Evolutionary conservation across 2,797 vertebrate genomes (phyloP).

Genomic region (Manis pentadactyla): DNA sequence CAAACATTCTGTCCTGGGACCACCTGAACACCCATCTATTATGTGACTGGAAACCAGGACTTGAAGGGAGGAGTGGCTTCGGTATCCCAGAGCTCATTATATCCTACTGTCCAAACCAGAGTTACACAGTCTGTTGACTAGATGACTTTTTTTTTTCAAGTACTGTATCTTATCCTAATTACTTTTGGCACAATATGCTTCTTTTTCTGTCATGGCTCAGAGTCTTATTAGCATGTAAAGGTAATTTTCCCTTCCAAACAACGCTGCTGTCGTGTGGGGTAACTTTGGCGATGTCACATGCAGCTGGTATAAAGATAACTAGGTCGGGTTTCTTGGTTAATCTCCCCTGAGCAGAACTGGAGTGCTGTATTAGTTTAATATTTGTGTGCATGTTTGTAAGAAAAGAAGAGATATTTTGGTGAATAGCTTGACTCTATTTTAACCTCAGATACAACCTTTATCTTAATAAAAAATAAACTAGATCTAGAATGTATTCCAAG

Average conservation of each 20-base stretch:
- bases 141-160: not conserved
- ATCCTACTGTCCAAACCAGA: not conserved
- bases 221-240: conserved; percentile 46
- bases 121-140: conserved; percentile 1
- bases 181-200: not conserved
- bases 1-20: not conserved
- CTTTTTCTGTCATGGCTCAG: conserved; percentile 30
- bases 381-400: not conserved
- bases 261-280: conserved; percentile 18
- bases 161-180: conserved; percentile 1
- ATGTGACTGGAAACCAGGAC: not conserved
- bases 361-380: not conserved
- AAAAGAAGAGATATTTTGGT: conserved; percentile 52
- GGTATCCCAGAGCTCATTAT: not conserved
- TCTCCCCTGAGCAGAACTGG: conserved; percentile 14
- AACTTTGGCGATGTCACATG: not conserved
- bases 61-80: not conserved
- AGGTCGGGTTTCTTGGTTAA: not conserved
- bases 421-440: conserved; percentile 53
- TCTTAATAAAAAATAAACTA: conserved; percentile 65
- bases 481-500: conserved; percentile 11
- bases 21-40: not conserved
- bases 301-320: not conserved
- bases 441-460: conserved; percentile 14
- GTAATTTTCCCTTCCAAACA: conserved; percentile 13